Evolutionary conservation across 2,797 vertebrate species (phyloP), one percentile per base, ranked within the genome.

Genomic region (Sorex maritimensis): DNA sequence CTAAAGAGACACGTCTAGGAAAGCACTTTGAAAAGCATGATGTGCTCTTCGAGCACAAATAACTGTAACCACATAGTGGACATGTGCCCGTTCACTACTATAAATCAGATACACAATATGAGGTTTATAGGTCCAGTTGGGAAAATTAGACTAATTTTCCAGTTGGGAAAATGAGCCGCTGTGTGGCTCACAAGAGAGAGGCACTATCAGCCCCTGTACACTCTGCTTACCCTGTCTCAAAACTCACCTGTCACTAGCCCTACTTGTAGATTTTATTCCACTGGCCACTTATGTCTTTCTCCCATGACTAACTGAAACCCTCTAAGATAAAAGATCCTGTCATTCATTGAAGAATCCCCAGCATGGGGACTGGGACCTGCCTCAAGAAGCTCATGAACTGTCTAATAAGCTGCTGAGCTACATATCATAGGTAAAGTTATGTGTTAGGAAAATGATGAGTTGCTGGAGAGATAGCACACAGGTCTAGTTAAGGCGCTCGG

Each of bases 1-100:
- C 79, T 82, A 88, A 82, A 30, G 74, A 94, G 46, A 68, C n/a
- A 80, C 12, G 63, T 65, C 68, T 41, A 46, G 34, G 14, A 79
- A 88, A 69, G 52, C 19, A 63, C 58, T 82, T 44, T 88, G 52
- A 82, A 86, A 95, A 93, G 28, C 28, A 24, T 63, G 26, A 38
- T 28, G 58, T 52, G 9, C 6, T 86, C 49, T 81, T 46, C 1
- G 46, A 69, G 46, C 73, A 81, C 58, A n/a, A 30, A 67, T 38
- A 44, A 81, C 34, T 34, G 3, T 72, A 46, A 41, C 10, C 34
- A 61, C 0, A 2, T 65, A 17, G 87, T 9, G 7, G 2, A 74
- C 34, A 41, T 10, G 61, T 1, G 9, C 15, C 15, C 58, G 85
- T 10, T 94, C 58, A 71, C 41, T 34, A 67, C 52, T 82, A n/a